Evolutionary conservation across 1,140 invertebrate genomes (phyloP), one percentile per base, ranked within the genome.

Genomic region (Microvelia longipes): DNA sequence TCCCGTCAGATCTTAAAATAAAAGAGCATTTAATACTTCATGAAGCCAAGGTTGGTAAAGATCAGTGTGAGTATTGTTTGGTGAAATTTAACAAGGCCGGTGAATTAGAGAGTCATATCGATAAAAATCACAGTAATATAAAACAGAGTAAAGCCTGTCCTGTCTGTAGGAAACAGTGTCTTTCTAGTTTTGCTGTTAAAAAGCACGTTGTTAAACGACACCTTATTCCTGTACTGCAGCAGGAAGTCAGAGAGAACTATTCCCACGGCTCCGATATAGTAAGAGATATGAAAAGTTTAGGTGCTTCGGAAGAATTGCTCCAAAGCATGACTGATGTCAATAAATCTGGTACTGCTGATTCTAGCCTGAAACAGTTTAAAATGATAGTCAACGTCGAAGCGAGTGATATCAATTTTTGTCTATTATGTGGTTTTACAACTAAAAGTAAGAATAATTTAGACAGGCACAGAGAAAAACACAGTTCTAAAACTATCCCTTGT

Each of bases 121-220:
- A 26, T 5, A 27, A 14, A 13, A 13, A 5, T 11, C 24, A 67
- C 25, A 11, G 24, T 28, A 13, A 29, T 11, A 67, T 67, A 11
- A 67, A 29, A 29, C 13, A 11, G 28, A 67, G 13, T 28, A 28
- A 28, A 28, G 11, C 14, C 62, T 82, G 81, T 69, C 66, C 72
- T 0, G 74, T 77, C 13, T 87, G 85, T 74, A 80, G 81, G 0
- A 79, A 83, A 15, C 80, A 79, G 11, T 86, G 86, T 76, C 81
- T 83, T 1, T 83, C 83, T 66, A 78, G 76, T 63, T 79, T 77
- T 29, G 79, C 82, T 68, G 72, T 83, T 0, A 79, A 79, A n/a
- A 80, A 80, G 66, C 82, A 84, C 73, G 76, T 78, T 1, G 72
- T 81, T 2, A 79, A 60, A 14, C 13, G 27, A 2, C 50, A 68